phyloP scores from a whole-genome alignment of 1,140 invertebrate genomes.

The Mesaphorura yosii region DNA sequence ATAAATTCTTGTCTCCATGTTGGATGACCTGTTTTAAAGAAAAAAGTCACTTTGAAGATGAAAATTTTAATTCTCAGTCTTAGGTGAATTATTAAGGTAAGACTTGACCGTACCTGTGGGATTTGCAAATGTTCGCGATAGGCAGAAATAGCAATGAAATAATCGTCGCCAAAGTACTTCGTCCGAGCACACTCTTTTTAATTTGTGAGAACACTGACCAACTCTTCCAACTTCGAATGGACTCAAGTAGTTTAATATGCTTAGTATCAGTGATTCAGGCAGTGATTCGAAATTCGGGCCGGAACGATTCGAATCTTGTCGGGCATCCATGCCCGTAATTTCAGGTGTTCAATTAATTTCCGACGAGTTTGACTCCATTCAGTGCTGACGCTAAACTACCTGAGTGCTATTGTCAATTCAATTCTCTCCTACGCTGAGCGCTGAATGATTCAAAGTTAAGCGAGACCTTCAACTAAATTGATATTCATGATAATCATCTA shows the following conservation, averaged over 20 bases:
- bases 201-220: slow-evolving; percentile 46
- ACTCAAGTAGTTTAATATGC: slow-evolving; percentile 52
- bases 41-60: background rate
- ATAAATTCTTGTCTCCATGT: slow-evolving; percentile 69
- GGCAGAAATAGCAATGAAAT: slow-evolving; percentile 52
- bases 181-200: slow-evolving; percentile 50
- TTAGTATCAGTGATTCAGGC: slow-evolving; percentile 54
- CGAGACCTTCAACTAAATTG: no score
- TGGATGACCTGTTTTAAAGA: slow-evolving; percentile 45
- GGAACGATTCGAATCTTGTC: no score
- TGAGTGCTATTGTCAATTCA: no score
- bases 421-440: no score
- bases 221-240: slow-evolving; percentile 46
- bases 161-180: slow-evolving; percentile 57
- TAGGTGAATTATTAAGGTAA: no score
- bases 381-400: no score
- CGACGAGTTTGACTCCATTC: no score
- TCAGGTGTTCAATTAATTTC: no score
- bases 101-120: slow-evolving; percentile 26
- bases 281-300: no score
- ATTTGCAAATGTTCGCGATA: slow-evolving; percentile 43
- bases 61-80: background rate
- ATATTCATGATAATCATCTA: no score
- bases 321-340: no score
- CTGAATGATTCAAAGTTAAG: no score